phyloP scores from a whole-genome alignment of 2,113 vertebrate species.

The Cettia cetti region DNA sequence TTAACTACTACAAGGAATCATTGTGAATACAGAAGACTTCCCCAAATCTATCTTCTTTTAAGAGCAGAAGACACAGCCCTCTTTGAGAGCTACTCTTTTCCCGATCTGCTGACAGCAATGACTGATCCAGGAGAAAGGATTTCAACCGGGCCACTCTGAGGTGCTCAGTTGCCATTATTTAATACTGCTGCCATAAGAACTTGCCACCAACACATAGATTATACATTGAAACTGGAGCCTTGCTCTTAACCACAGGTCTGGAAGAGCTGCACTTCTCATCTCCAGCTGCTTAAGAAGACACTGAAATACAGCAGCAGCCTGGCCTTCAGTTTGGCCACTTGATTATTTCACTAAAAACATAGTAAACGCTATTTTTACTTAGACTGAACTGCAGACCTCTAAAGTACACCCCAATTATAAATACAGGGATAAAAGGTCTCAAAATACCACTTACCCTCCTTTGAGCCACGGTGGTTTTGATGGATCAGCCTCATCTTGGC shows the following conservation, averaged over 20 bases:
- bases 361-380: neutral
- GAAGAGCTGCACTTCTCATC: neutral
- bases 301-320: neutral
- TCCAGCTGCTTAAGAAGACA: neutral
- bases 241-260: neutral
- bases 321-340: neutral
- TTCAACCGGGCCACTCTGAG: neutral
- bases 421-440: neutral
- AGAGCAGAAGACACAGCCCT: neutral
- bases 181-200: neutral
- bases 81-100: neutral
- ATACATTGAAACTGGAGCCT: neutral
- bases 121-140: neutral
- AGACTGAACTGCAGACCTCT: neutral
- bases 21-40: neutral
- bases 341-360: neutral
- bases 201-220: neutral
- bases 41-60: neutral
- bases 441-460: constrained; percentile 82
- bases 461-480: constrained; percentile 87
- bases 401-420: neutral
- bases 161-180: neutral
- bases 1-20: neutral
- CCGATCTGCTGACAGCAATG: neutral
- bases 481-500: constrained; percentile 78